These are phyloP conservation scores for Porites cylindrica DNA, from an alignment of 92 coral and sea anemone species.

Conservation along the genomic window DNA sequence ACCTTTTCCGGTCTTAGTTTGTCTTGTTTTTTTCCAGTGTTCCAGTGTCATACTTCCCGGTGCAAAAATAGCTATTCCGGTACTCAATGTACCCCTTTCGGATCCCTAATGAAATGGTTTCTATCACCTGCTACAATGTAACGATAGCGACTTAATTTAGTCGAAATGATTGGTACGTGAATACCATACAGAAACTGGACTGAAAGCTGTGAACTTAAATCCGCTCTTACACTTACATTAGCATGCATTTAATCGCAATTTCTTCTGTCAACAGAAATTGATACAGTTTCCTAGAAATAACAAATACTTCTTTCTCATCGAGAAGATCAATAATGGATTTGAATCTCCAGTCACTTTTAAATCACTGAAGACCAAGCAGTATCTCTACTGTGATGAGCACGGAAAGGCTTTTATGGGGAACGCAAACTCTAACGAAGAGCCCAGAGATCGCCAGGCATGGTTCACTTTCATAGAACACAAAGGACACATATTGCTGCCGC, in stretches of 20 bases:
- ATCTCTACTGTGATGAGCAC: neutral
- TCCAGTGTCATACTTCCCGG: too few relatives aligned
- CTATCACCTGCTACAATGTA: too few relatives aligned
- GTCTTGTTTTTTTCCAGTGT: too few relatives aligned
- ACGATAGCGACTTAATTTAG: too few relatives aligned
- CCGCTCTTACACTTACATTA: too few relatives aligned
- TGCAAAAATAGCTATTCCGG: too few relatives aligned
- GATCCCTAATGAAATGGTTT: too few relatives aligned
- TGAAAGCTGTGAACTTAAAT: too few relatives aligned
- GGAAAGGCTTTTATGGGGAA: neutral
- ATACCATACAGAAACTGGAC: too few relatives aligned
- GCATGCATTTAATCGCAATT: neutral
- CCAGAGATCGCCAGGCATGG: neutral
- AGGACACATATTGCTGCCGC: neutral
- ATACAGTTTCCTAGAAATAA: neutral
- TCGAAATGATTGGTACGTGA: too few relatives aligned
- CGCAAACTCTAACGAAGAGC: neutral
- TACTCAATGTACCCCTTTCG: too few relatives aligned
- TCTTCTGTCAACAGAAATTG: neutral
- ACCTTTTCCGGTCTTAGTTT: too few relatives aligned
- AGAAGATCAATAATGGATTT: neutral
- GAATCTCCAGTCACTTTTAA: neutral
- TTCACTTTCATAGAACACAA: neutral
- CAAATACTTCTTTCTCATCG: neutral
- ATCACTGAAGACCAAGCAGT: neutral